Evolutionary conservation across 2,888 invertebrate genomes (phyloP).

Genomic region (Andrena trimmerana): DNA sequence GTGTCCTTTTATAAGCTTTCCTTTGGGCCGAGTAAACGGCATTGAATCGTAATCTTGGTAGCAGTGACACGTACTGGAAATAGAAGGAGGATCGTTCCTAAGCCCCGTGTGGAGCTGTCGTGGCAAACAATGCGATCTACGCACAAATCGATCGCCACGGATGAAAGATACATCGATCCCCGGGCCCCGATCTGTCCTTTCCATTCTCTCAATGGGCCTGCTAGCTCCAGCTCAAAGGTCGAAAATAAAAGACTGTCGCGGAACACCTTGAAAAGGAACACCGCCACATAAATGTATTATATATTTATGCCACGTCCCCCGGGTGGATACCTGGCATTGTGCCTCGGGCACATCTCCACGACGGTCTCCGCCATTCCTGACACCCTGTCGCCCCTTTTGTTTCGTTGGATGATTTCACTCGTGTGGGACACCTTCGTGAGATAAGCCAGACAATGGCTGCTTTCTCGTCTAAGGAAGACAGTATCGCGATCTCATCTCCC

Average conservation of each 20-base stretch:
- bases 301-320: slow-evolving; percentile 68
- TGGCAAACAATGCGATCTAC: slow-evolving; percentile 60
- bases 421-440: slow-evolving; percentile 72
- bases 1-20: slow-evolving; percentile 33
- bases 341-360: slow-evolving; percentile 34
- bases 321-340: slow-evolving; percentile 72
- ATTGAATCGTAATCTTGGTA: slow-evolving; percentile 61
- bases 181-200: slow-evolving; percentile 54
- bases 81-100: slow-evolving; percentile 54
- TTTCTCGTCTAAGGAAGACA: slow-evolving; percentile 68
- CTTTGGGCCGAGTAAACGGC: slow-evolving; percentile 33
- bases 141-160: slow-evolving; percentile 69
- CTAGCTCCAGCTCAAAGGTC: slow-evolving; percentile 55
- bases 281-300: slow-evolving; percentile 68
- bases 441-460: slow-evolving; percentile 72
- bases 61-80: slow-evolving; percentile 42
- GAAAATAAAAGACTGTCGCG: slow-evolving; percentile 71
- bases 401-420: slow-evolving; percentile 76
- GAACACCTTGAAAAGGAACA: slow-evolving; percentile 65
- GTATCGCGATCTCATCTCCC: slow-evolving; percentile 73
- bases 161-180: slow-evolving; percentile 60
- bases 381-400: slow-evolving; percentile 73
- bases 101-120: slow-evolving; percentile 59
- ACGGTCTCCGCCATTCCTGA: slow-evolving; percentile 63
- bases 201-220: slow-evolving; percentile 56